Evolutionary conservation across 2,888 invertebrate species (phyloP).

Genomic region (Anarsia innoxiella): DNA sequence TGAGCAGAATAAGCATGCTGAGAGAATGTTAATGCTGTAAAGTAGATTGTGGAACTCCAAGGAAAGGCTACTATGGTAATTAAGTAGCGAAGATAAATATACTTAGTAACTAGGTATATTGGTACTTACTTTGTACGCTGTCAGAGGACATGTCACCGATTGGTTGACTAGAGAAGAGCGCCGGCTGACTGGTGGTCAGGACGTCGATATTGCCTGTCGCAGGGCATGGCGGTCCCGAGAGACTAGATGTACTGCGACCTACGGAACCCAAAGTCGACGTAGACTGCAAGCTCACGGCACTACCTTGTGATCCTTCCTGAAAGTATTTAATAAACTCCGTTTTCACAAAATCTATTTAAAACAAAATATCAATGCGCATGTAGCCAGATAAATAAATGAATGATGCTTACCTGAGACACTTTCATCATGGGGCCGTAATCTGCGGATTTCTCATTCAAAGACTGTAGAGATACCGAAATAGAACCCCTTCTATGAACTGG

Average conservation of each 20-base stretch:
- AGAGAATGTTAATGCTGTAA: too few relatives aligned
- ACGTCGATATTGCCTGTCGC: slow-evolving; percentile 26
- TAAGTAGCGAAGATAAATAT: too few relatives aligned
- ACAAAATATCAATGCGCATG: too few relatives aligned
- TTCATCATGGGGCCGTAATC: slow-evolving; percentile 19
- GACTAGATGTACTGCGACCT: slow-evolving; percentile 39
- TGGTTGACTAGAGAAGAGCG: slow-evolving; percentile 33
- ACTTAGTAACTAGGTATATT: too few relatives aligned
- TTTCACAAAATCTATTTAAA: too few relatives aligned
- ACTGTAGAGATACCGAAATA: slow-evolving; percentile 57
- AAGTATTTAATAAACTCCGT: too few relatives aligned
- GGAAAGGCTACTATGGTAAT: too few relatives aligned
- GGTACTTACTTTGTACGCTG: slow-evolving; percentile 51
- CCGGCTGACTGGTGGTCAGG: slow-evolving; percentile 35
- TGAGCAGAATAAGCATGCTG: too few relatives aligned
- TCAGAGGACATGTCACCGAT: slow-evolving; percentile 31
- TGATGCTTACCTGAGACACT: background rate
- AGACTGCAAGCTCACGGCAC: slow-evolving; percentile 37
- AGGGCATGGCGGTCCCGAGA: too few relatives aligned
- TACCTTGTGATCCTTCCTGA: too few relatives aligned
- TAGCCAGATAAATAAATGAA: too few relatives aligned
- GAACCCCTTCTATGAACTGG: slow-evolving; percentile 41
- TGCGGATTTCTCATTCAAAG: slow-evolving; percentile 41
- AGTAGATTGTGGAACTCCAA: too few relatives aligned
- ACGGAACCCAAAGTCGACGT: slow-evolving; percentile 32